Evolutionary conservation across 1,140 invertebrate species (phyloP), one percentile per base, ranked within the genome.

Genomic region (Drosophila subpulchrella): DNA sequence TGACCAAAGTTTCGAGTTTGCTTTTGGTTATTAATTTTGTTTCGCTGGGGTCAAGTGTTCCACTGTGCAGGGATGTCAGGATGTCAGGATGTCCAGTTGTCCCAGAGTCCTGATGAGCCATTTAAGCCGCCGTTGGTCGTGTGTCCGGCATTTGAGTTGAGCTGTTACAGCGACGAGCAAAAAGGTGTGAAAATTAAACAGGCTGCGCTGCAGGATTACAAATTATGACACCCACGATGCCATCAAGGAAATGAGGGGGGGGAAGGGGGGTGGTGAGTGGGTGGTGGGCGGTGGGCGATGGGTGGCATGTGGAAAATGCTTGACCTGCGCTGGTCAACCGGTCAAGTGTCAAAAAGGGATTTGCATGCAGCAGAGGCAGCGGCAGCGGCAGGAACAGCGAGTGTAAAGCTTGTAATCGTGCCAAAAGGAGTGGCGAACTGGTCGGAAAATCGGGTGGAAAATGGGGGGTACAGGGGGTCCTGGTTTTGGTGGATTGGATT

Each of bases 111-210:
- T 38, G 54, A 53, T 67, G 50, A 75, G 53, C 75, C 61, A 15
- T 57, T 78, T 86, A 86, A 86, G 48, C 80, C 54, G 15, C n/a
- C 54, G 51, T 15, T 63, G 78, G 73, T 86, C 78, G 60, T 82
- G 78, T 82, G 82, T 78, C 70, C 41, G 51, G 58, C 58, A 74
- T 77, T 78, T 73, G 73, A 55, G 57, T 50, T 71, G 27, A 24
- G 17, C 38, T 41, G 56, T 27, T 41, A 11, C 27, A 36, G 68
- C 42, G 66, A 54, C 70, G 53, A 61, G 70, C 54, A 83, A 76
- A 84, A 89, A 89, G 84, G 84, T 89, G 84, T 89, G 84, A 81
- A 89, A 89, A 89, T 89, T 89, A 89, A 89, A 89, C 84, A 89
- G 84, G 60, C 77, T 62, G 59, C 84, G 82, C 74, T 78, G 72